These are phyloP conservation scores for Belonocnema kinseyi DNA, from an alignment of 1,140 invertebrate genomes.

Conservation along the genomic window DNA sequence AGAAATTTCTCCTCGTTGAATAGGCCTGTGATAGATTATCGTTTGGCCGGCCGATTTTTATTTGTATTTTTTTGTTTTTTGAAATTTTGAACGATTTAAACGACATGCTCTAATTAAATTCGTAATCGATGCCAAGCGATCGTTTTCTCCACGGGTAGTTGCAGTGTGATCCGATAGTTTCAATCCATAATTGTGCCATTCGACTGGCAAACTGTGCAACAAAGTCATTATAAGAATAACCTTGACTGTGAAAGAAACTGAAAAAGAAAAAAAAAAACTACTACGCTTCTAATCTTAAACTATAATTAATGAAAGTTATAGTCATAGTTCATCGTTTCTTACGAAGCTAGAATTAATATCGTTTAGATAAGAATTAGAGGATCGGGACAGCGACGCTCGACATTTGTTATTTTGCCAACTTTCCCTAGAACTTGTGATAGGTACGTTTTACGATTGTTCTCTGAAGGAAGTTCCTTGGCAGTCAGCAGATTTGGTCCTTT, in stretches of 20 bases:
- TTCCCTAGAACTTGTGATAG: conserved; percentile 27
- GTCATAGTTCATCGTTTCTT: conserved; percentile 66
- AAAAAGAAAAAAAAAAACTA: conserved; percentile 58
- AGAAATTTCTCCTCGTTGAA: no score
- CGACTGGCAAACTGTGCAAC: conserved; percentile 42
- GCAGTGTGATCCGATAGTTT: conserved; percentile 26
- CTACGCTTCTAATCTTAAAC: conserved; percentile 71
- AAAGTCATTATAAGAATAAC: conserved; percentile 61
- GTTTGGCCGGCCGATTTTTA: no score
- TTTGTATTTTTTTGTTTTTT: no score
- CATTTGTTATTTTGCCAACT: conserved; percentile 33
- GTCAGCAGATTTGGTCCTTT: conserved; percentile 1
- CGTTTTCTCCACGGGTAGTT: conserved; percentile 54
- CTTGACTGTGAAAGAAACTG: conserved; percentile 57
- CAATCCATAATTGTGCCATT: conserved; percentile 36
- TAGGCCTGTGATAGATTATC: no score
- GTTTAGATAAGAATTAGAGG: conserved; percentile 56
- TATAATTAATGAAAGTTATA: conserved; percentile 69
- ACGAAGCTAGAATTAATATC: conserved; percentile 61
- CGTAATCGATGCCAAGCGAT: conserved; percentile 60
- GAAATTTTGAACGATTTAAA: no score
- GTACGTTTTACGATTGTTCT: conserved; percentile 20
- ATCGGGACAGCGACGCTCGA: conserved; percentile 37
- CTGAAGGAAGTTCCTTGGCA: conserved; percentile 2
- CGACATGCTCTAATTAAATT: neutral